Evolutionary conservation across 2,888 invertebrate species (phyloP).

Genomic region (Sarcophaga carnaria): DNA sequence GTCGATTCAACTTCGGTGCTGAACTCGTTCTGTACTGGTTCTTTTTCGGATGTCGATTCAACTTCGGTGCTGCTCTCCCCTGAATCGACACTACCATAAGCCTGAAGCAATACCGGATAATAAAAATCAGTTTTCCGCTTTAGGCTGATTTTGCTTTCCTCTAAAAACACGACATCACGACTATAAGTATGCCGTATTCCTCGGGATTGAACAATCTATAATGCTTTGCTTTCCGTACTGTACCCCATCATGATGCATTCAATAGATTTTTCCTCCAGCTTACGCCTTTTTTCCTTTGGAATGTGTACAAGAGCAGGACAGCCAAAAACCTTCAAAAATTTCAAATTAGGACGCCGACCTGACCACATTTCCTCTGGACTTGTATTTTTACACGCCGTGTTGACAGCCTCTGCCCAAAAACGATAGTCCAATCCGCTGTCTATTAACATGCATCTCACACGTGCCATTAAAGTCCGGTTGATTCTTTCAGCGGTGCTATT

Average conservation of each 20-base stretch:
- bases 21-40: neutral
- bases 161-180: conserved; percentile 35
- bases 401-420: neutral
- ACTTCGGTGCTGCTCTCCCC: conserved; percentile 4
- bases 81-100: conserved; percentile 19
- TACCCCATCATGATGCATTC: conserved; percentile 51
- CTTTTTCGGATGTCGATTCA: conserved; percentile 21
- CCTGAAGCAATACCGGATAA: neutral
- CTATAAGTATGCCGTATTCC: neutral
- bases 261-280: conserved; percentile 30
- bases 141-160: neutral
- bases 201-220: conserved; percentile 23
- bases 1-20: too few relatives aligned
- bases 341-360: conserved; percentile 11
- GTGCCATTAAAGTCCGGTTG: too few relatives aligned
- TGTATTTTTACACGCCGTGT: conserved; percentile 40
- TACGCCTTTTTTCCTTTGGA: conserved; percentile 46
- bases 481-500: conserved; percentile 33
- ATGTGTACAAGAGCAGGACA: too few relatives aligned
- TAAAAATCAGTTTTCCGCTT: neutral
- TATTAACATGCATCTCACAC: too few relatives aligned
- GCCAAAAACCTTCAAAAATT: too few relatives aligned
- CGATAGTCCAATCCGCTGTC: too few relatives aligned
- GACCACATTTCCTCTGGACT: conserved; percentile 62
- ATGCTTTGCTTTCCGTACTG: conserved; percentile 15